A percentile compares a stretch with the other conserved stretches of the same genome.
phyloP scores from a whole-genome alignment of 2,113 vertebrate species.

The Amazona vittata region DNA sequence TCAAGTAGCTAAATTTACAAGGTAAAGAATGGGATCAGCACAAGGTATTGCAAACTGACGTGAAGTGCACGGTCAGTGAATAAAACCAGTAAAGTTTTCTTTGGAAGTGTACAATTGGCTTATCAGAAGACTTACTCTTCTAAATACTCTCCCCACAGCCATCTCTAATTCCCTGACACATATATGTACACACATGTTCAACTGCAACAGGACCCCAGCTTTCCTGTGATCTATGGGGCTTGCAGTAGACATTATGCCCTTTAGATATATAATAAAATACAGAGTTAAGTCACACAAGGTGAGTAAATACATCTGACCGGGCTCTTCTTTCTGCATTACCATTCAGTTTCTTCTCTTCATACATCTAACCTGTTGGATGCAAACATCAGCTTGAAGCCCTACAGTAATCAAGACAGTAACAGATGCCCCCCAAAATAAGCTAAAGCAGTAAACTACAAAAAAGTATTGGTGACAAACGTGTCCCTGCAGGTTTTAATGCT shows the following conservation, averaged over 20 bases:
- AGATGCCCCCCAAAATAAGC: constrained; percentile 9
- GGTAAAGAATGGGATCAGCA: background rate
- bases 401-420: constrained; percentile 19
- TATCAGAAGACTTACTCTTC: background rate
- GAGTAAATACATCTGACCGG: background rate
- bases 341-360: background rate
- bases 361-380: background rate
- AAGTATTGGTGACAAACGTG: constrained; percentile 28
- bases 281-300: background rate
- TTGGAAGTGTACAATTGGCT: background rate
- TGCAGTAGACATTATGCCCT: background rate
- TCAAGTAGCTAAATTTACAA: background rate
- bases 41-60: background rate
- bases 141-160: background rate
- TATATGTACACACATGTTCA: background rate
- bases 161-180: background rate
- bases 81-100: background rate
- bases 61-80: background rate
- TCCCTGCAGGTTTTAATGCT: constrained; percentile 59
- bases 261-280: background rate
- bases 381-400: constrained; percentile 33
- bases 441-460: constrained; percentile 1
- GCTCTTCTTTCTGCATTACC: background rate
- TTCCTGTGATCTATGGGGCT: background rate
- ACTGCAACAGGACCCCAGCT: background rate